Percentiles rank a stretch among this genome's conserved stretches.
Evolutionary conservation across 2,113 vertebrate species (phyloP).

Genomic region (Epinephelus fuscoguttatus): DNA sequence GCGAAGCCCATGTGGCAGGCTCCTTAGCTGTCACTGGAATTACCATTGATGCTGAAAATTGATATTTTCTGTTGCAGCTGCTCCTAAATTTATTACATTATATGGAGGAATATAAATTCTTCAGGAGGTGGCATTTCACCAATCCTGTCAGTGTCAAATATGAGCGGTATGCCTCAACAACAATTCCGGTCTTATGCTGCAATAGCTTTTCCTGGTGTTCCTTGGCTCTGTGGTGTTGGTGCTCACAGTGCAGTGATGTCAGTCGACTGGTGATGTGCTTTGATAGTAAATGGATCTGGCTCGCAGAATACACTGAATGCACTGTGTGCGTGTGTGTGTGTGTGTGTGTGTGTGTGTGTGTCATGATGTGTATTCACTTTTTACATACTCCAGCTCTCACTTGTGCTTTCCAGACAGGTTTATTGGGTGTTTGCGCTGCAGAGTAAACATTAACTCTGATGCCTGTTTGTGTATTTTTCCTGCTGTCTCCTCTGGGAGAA

Average conservation of each 20-base stretch:
- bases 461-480: constrained; percentile 49
- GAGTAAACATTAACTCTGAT: constrained; percentile 61
- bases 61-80: constrained; percentile 44
- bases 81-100: constrained; percentile 14
- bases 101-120: constrained; percentile 20
- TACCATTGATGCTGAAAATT: constrained; percentile 45
- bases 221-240: constrained; percentile 19
- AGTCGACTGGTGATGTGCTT: constrained; percentile 33
- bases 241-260: constrained; percentile 26
- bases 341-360: not conserved
- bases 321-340: constrained; percentile 8
- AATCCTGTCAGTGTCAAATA: constrained; percentile 44
- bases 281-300: constrained; percentile 44
- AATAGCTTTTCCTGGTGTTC: constrained; percentile 19
- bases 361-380: constrained; percentile 33
- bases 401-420: constrained; percentile 64
- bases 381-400: constrained; percentile 30
- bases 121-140: constrained; percentile 22
- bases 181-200: constrained; percentile 4
- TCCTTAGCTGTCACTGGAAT: constrained; percentile 51
- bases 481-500: constrained; percentile 18
- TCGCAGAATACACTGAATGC: constrained; percentile 6
- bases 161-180: constrained; percentile 35
- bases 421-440: constrained; percentile 66
- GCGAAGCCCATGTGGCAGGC: constrained; percentile 31